These are phyloP conservation scores for Oncopeltus fasciatus DNA, from an alignment of 1,140 invertebrate species.

Conservation along the genomic window DNA sequence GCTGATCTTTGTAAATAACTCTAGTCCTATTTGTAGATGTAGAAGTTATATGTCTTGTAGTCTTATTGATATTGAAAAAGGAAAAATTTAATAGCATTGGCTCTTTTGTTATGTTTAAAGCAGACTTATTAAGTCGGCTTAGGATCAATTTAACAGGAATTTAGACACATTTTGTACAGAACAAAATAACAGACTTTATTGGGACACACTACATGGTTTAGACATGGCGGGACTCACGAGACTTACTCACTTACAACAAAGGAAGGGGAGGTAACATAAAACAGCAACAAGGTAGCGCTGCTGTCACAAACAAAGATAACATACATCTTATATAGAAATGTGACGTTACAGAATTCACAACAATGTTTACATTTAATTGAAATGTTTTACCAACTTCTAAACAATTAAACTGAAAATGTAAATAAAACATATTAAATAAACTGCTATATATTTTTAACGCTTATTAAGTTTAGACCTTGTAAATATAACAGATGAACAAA, in stretches of 20 bases:
- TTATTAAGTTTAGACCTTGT: neutral
- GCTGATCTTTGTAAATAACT: neutral
- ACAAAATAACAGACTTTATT: too few species aligned
- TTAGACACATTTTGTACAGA: too few species aligned
- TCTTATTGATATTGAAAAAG: neutral
- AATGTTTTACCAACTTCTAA: neutral
- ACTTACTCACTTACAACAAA: neutral
- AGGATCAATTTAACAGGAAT: too few species aligned
- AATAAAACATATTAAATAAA: neutral
- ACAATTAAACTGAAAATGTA: neutral
- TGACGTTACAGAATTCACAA: too few species aligned
- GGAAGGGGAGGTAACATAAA: too few species aligned
- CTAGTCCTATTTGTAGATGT: neutral
- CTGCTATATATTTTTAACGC: conserved; percentile 4
- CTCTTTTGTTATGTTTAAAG: too few species aligned
- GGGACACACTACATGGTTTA: too few species aligned
- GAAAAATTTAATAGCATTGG: too few species aligned
- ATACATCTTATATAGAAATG: too few species aligned
- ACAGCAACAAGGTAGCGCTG: too few species aligned
- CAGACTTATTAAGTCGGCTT: neutral
- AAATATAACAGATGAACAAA: neutral
- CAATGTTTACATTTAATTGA: neutral
- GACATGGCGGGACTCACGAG: too few species aligned
- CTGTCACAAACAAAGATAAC: too few species aligned
- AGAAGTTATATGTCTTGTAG: neutral